Evolutionary conservation across 2,888 invertebrate species (phyloP).

Genomic region (Drosophila birchii): DNA sequence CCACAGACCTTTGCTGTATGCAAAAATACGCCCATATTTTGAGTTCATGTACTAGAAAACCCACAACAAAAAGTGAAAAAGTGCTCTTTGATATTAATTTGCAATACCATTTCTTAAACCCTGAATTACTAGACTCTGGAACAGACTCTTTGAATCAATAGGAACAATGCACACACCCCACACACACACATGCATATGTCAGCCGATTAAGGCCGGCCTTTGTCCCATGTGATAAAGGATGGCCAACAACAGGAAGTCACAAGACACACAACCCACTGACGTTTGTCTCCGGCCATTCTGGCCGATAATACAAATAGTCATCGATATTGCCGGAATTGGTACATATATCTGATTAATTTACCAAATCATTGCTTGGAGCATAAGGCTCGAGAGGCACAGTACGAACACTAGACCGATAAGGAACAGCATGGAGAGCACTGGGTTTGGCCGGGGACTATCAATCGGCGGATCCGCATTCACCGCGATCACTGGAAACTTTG

Average conservation of each 20-base stretch:
- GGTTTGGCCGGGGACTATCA: slow-evolving; percentile 1
- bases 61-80: not conserved
- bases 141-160: slow-evolving; percentile 2
- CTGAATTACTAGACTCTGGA: not conserved
- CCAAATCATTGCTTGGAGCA: slow-evolving; percentile 62
- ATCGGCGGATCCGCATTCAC: slow-evolving; percentile 4
- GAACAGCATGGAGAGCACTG: slow-evolving; percentile 58
- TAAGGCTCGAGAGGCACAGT: slow-evolving; percentile 57
- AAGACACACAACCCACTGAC: slow-evolving; percentile 18
- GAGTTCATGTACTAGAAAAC: not conserved
- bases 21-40: not conserved
- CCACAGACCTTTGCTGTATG: not conserved
- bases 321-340: not conserved
- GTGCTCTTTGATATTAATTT: no score
- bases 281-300: slow-evolving; percentile 9
- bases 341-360: slow-evolving; percentile 47
- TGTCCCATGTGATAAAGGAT: slow-evolving; percentile 26
- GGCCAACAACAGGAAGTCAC: slow-evolving; percentile 40
- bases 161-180: slow-evolving; percentile 4
- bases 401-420: slow-evolving; percentile 57
- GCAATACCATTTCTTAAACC: not conserved
- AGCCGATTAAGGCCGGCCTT: slow-evolving; percentile 15
- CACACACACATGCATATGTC: not conserved
- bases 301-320: slow-evolving; percentile 17
- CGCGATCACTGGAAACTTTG: slow-evolving; percentile 14